Conservation (phyloP, 2,888 invertebrate species). For the Ephialtes manifestator region DNA sequence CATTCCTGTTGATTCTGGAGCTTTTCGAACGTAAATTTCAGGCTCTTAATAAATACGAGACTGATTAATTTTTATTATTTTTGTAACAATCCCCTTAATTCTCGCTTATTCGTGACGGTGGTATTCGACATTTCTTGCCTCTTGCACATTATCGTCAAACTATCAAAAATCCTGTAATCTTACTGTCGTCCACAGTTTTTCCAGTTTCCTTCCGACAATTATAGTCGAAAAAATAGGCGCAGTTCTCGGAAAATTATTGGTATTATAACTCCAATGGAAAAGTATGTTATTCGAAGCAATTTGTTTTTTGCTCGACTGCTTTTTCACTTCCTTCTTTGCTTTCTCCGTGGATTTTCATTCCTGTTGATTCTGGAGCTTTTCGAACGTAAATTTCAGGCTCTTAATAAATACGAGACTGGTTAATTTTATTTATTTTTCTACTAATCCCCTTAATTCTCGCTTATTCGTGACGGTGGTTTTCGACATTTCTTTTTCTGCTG, state of each 20-base stretch:
- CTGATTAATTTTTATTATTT: too few relatives aligned
- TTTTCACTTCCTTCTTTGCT: too few relatives aligned
- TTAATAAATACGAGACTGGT: too few relatives aligned
- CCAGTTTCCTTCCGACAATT: slow-evolving; percentile 6
- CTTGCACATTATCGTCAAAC: neutral
- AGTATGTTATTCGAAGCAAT: neutral
- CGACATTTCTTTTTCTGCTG: neutral
- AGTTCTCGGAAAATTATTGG: neutral
- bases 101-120: slow-evolving; percentile 9
- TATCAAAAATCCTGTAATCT: slow-evolving; percentile 21
- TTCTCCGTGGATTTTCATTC: too few relatives aligned
- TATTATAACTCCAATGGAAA: neutral
- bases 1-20: too few relatives aligned
- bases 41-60: too few relatives aligned
- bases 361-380: too few relatives aligned
- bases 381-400: too few relatives aligned
- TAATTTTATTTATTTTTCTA: too few relatives aligned
- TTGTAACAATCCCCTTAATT: too few relatives aligned
- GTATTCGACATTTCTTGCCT: neutral
- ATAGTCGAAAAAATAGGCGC: neutral
- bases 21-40: too few relatives aligned
- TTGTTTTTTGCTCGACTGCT: neutral
- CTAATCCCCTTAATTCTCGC: too few relatives aligned
- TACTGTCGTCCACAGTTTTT: neutral
- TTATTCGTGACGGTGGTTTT: slow-evolving; percentile 1